These are phyloP conservation scores for Microtus oregoni DNA, from an alignment of 2,113 vertebrate species.

Conservation along the genomic window DNA sequence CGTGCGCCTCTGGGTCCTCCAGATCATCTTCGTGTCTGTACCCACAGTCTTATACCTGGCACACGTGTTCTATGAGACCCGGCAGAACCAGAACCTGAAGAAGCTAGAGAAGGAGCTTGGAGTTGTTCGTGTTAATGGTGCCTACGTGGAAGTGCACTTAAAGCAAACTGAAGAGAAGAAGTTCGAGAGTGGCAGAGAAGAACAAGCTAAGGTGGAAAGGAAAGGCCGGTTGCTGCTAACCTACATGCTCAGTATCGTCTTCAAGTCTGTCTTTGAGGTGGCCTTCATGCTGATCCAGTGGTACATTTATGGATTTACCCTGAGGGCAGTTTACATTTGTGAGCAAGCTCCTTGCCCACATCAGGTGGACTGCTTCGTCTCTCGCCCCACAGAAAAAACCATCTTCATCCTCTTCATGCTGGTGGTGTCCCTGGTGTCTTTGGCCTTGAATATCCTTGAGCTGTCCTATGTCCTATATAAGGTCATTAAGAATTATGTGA, in stretches of 20 bases:
- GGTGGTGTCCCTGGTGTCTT: slow-evolving; percentile 93
- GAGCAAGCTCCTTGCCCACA: slow-evolving; percentile 90
- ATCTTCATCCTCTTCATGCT: slow-evolving; percentile 97
- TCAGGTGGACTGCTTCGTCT: slow-evolving; percentile 95
- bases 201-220: slow-evolving; percentile 93
- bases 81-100: slow-evolving; percentile 93
- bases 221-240: slow-evolving; percentile 92
- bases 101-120: slow-evolving; percentile 91
- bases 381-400: slow-evolving; percentile 93
- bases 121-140: slow-evolving; percentile 89
- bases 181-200: slow-evolving; percentile 92
- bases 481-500: slow-evolving; percentile 92
- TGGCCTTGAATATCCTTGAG: slow-evolving; percentile 93
- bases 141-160: slow-evolving; percentile 90
- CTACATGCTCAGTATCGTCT: slow-evolving; percentile 92
- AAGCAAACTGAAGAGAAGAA: slow-evolving; percentile 94
- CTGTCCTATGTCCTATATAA: slow-evolving; percentile 94
- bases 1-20: slow-evolving; percentile 94
- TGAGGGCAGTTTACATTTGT: slow-evolving; percentile 91
- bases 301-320: slow-evolving; percentile 94
- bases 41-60: slow-evolving; percentile 93
- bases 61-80: slow-evolving; percentile 92
- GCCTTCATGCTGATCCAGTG: slow-evolving; percentile 94
- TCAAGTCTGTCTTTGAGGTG: slow-evolving; percentile 93
- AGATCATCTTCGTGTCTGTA: slow-evolving; percentile 95